phyloP scores from a whole-genome alignment of 1,140 invertebrate genomes.

The Olivierus martensii region DNA sequence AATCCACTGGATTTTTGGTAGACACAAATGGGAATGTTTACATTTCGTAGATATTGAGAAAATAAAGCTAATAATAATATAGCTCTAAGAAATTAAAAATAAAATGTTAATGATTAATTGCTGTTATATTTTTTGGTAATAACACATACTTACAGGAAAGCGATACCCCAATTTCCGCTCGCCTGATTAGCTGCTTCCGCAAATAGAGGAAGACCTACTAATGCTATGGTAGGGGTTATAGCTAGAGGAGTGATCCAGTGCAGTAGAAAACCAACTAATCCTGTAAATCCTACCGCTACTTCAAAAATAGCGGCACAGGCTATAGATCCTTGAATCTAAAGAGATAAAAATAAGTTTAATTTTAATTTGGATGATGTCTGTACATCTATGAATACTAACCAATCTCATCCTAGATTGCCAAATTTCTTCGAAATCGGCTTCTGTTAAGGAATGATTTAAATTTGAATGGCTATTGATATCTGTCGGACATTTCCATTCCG shows the following conservation, averaged over 20 bases:
- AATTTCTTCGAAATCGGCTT: conserved; percentile 43
- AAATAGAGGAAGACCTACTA: conserved; percentile 65
- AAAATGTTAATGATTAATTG: too few relatives aligned
- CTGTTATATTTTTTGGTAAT: too few relatives aligned
- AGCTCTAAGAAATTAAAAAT: too few relatives aligned
- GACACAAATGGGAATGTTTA: conserved; percentile 21
- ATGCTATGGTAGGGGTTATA: conserved; percentile 60
- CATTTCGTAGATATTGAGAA: conserved; percentile 24
- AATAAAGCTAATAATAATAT: conserved; percentile 26
- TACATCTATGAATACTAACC: too few relatives aligned
- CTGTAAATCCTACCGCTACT: conserved; percentile 51
- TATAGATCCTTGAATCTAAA: conserved; percentile 63
- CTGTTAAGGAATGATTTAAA: conserved; percentile 29
- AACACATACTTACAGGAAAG: conserved; percentile 29
- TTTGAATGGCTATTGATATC: conserved; percentile 21
- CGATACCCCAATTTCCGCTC: conserved; percentile 64
- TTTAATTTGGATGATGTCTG: too few relatives aligned
- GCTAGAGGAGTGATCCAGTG: conserved; percentile 59
- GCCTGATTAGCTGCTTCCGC: conserved; percentile 57
- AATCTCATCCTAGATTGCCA: conserved; percentile 69
- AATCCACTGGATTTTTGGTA: conserved; percentile 15
- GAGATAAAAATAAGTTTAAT: too few relatives aligned
- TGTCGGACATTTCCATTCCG: conserved; percentile 60
- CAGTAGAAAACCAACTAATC: conserved; percentile 30
- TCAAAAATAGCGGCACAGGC: conserved; percentile 65